Percentiles rank a stretch among this genome's conserved stretches.
These are phyloP conservation scores for Eupithecia centaureata DNA, from an alignment of 2,888 invertebrate genomes.

Conservation along the genomic window DNA sequence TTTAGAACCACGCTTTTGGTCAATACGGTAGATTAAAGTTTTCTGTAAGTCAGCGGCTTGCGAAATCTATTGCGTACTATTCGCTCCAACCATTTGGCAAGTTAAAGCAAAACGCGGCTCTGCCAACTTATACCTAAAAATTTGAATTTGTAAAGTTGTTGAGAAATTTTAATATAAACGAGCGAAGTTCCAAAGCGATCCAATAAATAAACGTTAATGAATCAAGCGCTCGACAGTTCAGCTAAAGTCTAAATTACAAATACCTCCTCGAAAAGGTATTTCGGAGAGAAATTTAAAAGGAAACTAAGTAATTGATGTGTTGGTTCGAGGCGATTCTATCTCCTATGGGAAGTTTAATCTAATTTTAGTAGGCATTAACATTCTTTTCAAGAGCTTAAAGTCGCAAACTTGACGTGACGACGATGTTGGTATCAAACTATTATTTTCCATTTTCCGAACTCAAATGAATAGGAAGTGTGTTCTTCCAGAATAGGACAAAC, in stretches of 20 bases:
- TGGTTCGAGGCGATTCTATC: not conserved
- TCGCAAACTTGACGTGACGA: not conserved
- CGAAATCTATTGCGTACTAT: conserved; percentile 21
- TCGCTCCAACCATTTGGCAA: conserved; percentile 40
- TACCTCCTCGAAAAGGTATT: conserved; percentile 42
- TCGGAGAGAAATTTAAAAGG: conserved; percentile 33
- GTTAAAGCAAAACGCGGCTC: conserved; percentile 31
- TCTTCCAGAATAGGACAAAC: too few relatives aligned
- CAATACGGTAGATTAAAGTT: not conserved
- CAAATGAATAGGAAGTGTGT: too few relatives aligned
- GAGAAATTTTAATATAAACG: conserved; percentile 65
- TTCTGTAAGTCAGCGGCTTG: not conserved
- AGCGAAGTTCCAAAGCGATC: conserved; percentile 58
- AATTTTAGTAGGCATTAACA: not conserved
- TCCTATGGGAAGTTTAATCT: not conserved
- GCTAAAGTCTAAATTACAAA: conserved; percentile 55
- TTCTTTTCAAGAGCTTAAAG: not conserved
- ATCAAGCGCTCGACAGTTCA: conserved; percentile 57
- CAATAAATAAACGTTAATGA: conserved; percentile 67
- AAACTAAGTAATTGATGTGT: conserved; percentile 17
- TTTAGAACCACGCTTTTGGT: not conserved
- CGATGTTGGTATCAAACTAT: not conserved
- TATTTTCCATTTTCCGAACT: too few relatives aligned
- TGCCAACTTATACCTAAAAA: conserved; percentile 49
- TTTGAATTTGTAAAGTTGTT: conserved; percentile 53